Base-by-base conservation (phyloP, 2,888 invertebrate genomes). In the Tuberolachnus salignus region DNA sequence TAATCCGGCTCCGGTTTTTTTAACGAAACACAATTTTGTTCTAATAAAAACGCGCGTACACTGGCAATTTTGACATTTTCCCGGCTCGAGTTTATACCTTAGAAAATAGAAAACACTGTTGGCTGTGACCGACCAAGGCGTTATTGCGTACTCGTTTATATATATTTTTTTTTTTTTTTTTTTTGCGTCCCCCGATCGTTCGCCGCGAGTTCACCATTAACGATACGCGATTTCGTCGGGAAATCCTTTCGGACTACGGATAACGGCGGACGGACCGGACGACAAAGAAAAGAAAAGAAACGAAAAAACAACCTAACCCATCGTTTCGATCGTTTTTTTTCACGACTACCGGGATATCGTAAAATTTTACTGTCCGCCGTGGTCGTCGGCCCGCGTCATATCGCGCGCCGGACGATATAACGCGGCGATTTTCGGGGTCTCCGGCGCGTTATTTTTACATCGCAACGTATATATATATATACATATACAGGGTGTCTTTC, bases 321-420 rank as follows among this genome's bases (percentile, higher is more conserved):
- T n/a, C n/a, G 6, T 34, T 34, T 6, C 6, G 34, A 57, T 23
- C 23, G 57, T 57, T 57, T 57, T 26, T n/a, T 23, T 57, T 26
- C 23, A 57, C 57, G 57, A 46, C 44, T 8, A n/a, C 11, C 59
- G 55, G 46, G 46, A n/a, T 61, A 61, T 72, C 72, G 72, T 72
- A 49, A 72, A 72, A 61, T 61, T 72, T 72, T 72, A 61, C 59
- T 59, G 57, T 59, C 55, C 2, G 19, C 10, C 57, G 8, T 34
- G 34, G 34, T 34, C 34, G 34, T 4, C 34, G 34, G 3, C 3
- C 3, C 34, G 34, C 34, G 6, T 34, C 34, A 34, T 34, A 34
- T 34, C 34, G 34, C 34, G 34, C 44, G 34, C 71, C 44, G 42
- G 23, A 44, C 16, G 6, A 34, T 6, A 34, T 66, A 66, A 44